Base-by-base conservation (phyloP, 2,888 invertebrate genomes). In the Cataglyphis cursor region DNA sequence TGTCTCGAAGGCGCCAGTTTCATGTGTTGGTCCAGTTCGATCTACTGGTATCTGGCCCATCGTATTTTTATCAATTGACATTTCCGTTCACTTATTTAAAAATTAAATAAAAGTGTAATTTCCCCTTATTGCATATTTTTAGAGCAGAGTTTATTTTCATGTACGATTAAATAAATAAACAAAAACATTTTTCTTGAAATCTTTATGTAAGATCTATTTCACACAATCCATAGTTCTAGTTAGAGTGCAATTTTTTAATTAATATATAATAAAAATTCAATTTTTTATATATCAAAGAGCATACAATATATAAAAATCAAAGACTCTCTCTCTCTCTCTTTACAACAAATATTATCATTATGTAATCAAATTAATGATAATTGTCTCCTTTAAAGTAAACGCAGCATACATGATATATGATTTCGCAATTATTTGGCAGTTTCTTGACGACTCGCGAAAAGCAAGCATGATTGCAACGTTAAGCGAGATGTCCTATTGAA, bases 401-500 rank as follows among this genome's bases (percentile, higher is more conserved):
- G 41, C 66, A 41, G 18, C n/a, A 41, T 48, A 28, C 54, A 12
- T 78, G 59, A 78, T 59, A 78, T 78, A 78, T 78, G n/a, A 48
- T 18, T 48, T 31, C 35, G 44, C 35, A 72, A 72, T 78, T 78
- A 78, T 78, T 78, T 72, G n/a, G 59, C 78, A 78, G 59, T 61
- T 72, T 78, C 0, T 61, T 59, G 76, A 78, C 57, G 38, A 61
- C 44, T 35, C 12, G 31, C 59, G 72, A 41, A 44, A 59, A 78
- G 35, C 44, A 31, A 78, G 70, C 44, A 35, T 72, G 24, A 73
- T 81, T 76, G 62, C 76, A 64, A 81, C 64, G 21, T 76, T 81
- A 62, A 65, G 48, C 62, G 64, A 51, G 75, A 81, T 41, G 75
- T 76, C 57, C 62, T 76, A 75, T 81, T 75, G 62, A 73, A 75